These are phyloP conservation scores for Graptemys geographica DNA, from an alignment of 2,797 vertebrate species.

Conservation along the genomic window DNA sequence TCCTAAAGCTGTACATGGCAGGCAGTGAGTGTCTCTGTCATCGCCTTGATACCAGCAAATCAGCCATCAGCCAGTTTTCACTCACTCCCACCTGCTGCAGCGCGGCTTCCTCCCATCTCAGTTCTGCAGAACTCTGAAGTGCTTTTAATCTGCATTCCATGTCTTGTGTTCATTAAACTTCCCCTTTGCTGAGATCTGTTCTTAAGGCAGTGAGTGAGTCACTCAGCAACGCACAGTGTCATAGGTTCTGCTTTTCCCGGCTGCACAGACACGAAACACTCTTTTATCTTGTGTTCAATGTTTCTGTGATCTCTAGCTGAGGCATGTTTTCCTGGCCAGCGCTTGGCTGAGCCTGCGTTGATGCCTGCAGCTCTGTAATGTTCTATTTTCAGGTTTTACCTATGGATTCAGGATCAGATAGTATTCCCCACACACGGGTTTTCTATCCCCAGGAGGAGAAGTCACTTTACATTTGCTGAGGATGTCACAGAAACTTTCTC, in stretches of 20 bases:
- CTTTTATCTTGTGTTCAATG: background rate
- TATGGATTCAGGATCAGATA: conserved; percentile 6
- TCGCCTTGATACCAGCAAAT: conserved; percentile 2
- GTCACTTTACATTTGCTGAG: background rate
- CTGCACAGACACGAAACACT: background rate
- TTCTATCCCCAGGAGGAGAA: background rate
- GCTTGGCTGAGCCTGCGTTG: background rate
- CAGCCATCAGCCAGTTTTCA: background rate
- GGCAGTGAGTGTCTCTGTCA: background rate
- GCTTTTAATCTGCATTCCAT: conserved; percentile 9
- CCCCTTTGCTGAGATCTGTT: background rate
- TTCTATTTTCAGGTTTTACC: background rate
- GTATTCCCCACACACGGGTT: background rate
- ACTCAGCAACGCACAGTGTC: background rate
- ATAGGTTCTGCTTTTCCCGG: conserved; percentile 3
- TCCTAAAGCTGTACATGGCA: background rate
- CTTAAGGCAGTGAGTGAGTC: conserved; percentile 36
- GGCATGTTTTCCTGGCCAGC: background rate
- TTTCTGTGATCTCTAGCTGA: background rate
- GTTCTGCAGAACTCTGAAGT: conserved; percentile 19
- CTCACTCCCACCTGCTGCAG: conserved; percentile 12
- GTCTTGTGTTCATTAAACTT: background rate
- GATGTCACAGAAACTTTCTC: background rate
- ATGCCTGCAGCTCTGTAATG: background rate
- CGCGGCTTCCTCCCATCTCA: conserved; percentile 22